These are phyloP conservation scores for Crypturellus tataupa DNA, from an alignment of 2,797 vertebrate genomes.

Conservation along the genomic window DNA sequence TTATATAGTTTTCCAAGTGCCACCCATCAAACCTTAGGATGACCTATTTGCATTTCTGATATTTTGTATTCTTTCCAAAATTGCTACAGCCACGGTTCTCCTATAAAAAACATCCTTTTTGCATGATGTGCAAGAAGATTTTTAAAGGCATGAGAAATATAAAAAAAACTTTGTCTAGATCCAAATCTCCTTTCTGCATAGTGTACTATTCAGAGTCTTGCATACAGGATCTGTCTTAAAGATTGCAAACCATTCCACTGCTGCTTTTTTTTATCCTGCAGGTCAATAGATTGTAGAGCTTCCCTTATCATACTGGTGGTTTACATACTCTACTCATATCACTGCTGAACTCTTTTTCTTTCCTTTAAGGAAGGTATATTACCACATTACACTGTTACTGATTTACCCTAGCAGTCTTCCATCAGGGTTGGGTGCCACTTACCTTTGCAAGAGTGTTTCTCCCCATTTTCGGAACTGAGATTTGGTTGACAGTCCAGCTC, in stretches of 20 bases:
- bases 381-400: neutral
- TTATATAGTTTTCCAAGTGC: neutral
- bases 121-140: neutral
- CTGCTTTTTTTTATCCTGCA: neutral
- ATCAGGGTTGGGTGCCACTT: neutral
- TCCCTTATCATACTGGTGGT: neutral
- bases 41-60: neutral
- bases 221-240: neutral
- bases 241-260: neutral
- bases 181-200: neutral
- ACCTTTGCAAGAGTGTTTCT: neutral
- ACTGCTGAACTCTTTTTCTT: neutral
- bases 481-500: neutral
- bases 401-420: neutral
- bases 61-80: neutral
- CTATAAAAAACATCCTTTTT: neutral
- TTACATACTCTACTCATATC: neutral
- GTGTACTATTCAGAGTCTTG: neutral
- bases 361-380: neutral
- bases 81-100: neutral
- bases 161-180: neutral
- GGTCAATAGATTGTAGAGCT: neutral
- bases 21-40: accelerated
- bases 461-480: neutral
- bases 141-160: neutral